Evolutionary conservation across 2,888 invertebrate species (phyloP).

Genomic region (Actias luna): DNA sequence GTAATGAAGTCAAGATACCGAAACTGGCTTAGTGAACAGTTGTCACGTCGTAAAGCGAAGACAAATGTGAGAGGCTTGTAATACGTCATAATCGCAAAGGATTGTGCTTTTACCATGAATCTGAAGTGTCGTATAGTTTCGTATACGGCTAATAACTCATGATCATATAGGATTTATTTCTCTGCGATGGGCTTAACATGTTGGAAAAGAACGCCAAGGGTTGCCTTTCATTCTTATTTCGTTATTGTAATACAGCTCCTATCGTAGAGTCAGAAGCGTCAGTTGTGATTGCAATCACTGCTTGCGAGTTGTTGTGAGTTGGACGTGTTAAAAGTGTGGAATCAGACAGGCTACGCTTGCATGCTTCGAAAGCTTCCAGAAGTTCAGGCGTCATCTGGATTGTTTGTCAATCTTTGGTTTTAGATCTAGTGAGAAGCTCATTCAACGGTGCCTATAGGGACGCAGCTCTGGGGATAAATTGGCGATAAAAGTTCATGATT

Average conservation of each 20-base stretch:
- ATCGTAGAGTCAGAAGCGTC: conserved; percentile 17
- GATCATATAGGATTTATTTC: conserved; percentile 19
- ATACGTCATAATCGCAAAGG: conserved; percentile 19
- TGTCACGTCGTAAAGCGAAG: conserved; percentile 8
- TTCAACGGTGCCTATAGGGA: conserved; percentile 3
- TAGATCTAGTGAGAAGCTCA: conserved; percentile 7
- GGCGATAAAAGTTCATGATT: conserved; percentile 22
- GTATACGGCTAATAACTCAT: conserved; percentile 20
- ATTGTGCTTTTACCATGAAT: conserved; percentile 16
- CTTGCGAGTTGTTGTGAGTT: not conserved
- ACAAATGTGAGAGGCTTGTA: conserved; percentile 20
- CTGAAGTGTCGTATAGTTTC: conserved; percentile 19
- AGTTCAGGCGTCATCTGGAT: not conserved
- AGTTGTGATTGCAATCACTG: conserved; percentile 5
- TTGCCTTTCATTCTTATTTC: conserved; percentile 4
- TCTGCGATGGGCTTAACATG: conserved; percentile 17
- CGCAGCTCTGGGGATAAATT: conserved; percentile 9
- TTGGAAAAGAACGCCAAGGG: conserved; percentile 19
- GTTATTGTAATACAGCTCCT: conserved; percentile 17
- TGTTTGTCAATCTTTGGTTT: conserved; percentile 18
- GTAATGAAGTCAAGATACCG: conserved; percentile 39
- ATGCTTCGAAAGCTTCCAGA: conserved; percentile 11
- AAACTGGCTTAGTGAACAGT: conserved; percentile 21
- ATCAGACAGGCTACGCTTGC: conserved; percentile 12
- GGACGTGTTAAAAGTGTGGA: conserved; percentile 17